These are phyloP conservation scores for Helobdella robusta DNA, from an alignment of 2,888 invertebrate genomes.

Conservation along the genomic window DNA sequence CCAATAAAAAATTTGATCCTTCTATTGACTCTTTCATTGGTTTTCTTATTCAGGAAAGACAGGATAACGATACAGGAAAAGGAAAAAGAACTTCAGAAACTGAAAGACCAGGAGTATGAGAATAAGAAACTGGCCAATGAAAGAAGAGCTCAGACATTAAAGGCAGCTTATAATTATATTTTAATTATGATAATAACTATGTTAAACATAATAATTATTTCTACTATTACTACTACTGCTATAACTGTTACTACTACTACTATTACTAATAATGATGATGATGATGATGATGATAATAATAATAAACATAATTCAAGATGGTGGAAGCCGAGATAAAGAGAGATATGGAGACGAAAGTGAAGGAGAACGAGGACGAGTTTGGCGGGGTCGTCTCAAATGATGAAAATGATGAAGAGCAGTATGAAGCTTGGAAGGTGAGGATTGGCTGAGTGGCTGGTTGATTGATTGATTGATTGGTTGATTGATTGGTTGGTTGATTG, in stretches of 20 bases:
- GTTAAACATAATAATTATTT: neutral
- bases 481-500: too few species aligned
- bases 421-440: constrained; percentile 22
- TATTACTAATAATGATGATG: neutral
- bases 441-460: neutral
- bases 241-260: neutral
- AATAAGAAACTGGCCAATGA: constrained; percentile 77
- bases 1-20: neutral
- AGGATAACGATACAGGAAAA: constrained; percentile 88
- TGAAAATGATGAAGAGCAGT: constrained; percentile 17
- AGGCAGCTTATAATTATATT: constrained; percentile 49
- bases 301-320: constrained; percentile 3
- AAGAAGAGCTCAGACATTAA: constrained; percentile 72
- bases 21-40: neutral
- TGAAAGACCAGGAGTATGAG: constrained; percentile 74
- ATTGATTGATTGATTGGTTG: too few species aligned
- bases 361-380: neutral
- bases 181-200: neutral
- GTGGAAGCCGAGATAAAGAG: constrained; percentile 22
- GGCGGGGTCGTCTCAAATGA: neutral
- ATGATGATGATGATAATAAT: neutral
- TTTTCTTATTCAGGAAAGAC: constrained; percentile 57
- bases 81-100: constrained; percentile 73
- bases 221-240: neutral
- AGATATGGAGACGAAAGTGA: constrained; percentile 16